Base-by-base conservation (phyloP, 2,888 invertebrate genomes). In the Lymantria monacha region DNA sequence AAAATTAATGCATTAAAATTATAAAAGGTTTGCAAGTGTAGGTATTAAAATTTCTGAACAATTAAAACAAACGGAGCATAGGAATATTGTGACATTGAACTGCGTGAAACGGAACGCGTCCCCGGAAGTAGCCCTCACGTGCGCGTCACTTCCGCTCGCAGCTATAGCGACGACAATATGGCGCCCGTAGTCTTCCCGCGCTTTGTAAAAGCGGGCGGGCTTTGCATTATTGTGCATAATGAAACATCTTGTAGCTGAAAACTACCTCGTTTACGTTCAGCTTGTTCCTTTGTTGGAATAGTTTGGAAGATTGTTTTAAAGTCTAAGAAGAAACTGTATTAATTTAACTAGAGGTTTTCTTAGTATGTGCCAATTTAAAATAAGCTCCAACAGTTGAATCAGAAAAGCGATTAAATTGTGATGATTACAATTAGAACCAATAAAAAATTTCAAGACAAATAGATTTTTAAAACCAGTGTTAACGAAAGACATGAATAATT, bases 91-190 rank as follows among this genome's bases (percentile, higher is more conserved):
- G 85, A 87, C 86, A 85, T 86, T 87, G 85, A 85, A 84, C 81
- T 81, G 87, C 81, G 86, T 85, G 80, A 79, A 87, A 85, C 86
- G 87, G 87, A 85, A 87, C 82, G 83, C 71, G 66, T 66, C 76
- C 84, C 79, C 87, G 89, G 89, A 90, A 87, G 84, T 74, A 74
- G 73, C 78, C 78, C 79, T 85, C 89, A 89, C 90, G 89, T 88
- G 89, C 87, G 86, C 86, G 81, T 81, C 79, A 79, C 84, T 85
- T 90, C 89, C 88, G 85, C 71, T 70, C 70, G 81, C 81, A 76
- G 83, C 79, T 81, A 87, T 86, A 85, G 84, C 86, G 84, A 71
- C 82, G 79, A 78, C 87, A 87, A 87, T 79, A 87, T 87, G 87
- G 88, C 87, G 84, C 76, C 76, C 59, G 63, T 51, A 62, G 64